phyloP scores from a whole-genome alignment of 2,797 vertebrate genomes.

The Channa striata region DNA sequence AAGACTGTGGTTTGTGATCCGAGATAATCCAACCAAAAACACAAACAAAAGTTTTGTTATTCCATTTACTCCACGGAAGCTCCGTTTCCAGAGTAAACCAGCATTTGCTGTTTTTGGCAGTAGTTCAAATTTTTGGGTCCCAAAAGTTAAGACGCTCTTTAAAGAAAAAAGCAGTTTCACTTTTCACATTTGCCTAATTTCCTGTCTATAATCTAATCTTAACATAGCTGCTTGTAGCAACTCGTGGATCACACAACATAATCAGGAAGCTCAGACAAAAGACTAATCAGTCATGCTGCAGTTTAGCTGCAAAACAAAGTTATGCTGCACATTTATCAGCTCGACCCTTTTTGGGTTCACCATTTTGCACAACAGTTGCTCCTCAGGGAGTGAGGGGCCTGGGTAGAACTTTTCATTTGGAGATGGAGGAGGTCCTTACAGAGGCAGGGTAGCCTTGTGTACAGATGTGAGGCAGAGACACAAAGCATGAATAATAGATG shows the following conservation, averaged over 20 bases:
- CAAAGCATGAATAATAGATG: constrained; percentile 60
- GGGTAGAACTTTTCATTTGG: background rate
- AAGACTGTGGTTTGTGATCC: background rate
- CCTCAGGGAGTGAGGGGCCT: background rate
- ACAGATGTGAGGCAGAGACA: constrained; percentile 43
- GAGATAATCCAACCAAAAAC: background rate
- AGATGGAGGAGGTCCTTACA: background rate
- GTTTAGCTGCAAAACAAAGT: constrained; percentile 18
- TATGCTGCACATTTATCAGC: background rate
- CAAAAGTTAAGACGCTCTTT: too few relatives aligned
- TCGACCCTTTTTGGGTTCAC: constrained; percentile 30
- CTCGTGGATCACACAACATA: background rate
- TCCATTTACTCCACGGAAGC: background rate
- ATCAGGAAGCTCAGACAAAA: background rate
- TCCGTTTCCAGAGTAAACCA: background rate
- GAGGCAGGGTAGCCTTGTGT: constrained; percentile 42
- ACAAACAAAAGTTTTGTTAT: background rate
- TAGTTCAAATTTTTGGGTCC: too few relatives aligned
- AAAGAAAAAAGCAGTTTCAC: too few relatives aligned
- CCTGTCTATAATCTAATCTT: background rate
- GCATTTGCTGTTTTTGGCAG: background rate
- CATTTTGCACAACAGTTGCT: constrained; percentile 7
- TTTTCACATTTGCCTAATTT: background rate
- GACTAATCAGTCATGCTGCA: background rate
- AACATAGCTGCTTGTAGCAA: background rate